Evolutionary conservation across 2,888 invertebrate genomes (phyloP), one percentile per base, ranked within the genome.

Genomic region (Drosophila neotestacea): DNA sequence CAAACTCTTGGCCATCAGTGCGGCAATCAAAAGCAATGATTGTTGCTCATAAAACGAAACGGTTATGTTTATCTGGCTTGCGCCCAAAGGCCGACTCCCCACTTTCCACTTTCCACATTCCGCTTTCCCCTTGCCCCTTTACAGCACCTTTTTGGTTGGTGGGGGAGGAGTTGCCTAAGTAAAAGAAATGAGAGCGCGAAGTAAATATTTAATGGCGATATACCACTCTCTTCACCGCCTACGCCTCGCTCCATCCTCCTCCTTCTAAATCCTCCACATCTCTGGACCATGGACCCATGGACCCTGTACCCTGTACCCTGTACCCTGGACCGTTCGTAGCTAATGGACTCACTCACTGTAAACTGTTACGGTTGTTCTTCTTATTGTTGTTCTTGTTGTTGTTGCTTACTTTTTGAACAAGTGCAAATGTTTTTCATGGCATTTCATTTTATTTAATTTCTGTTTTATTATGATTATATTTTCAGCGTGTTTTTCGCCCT

Each of bases 21-120:
- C 41, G 83, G 90, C 90, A 90, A 90, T 90, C 90, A 91, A 90
- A 91, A 90, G 89, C 91, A 90, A 91, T 91, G 91, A 91, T 91
- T 91, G 91, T 82, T 85, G 89, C 79, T 78, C 91, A 90, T 91
- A 90, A 91, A 91, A 91, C 73, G 81, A 88, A 90, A 91, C 90
- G 91, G 81, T 91, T 91, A 91, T 91, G 89, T 89, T 91, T 90
- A 91, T 90, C 86, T 90, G 87, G 80, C 87, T 75, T 73, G 79
- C 68, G 80, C 73, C 84, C 84, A 84, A 77, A 73, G 70, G 81
- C 72, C 65, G 61, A 41, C 61, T 55, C 42, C 39, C 34, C 1
- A 3, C 16, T 11, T 13, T 27, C 3, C 9, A 41, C 39, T 10
- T 9, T 6, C 30, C 5, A 6, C 27, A 5, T 16, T 9, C 39